Base-by-base conservation (phyloP, 1,140 invertebrate genomes). In the Trachymyrmex cornetzi region DNA sequence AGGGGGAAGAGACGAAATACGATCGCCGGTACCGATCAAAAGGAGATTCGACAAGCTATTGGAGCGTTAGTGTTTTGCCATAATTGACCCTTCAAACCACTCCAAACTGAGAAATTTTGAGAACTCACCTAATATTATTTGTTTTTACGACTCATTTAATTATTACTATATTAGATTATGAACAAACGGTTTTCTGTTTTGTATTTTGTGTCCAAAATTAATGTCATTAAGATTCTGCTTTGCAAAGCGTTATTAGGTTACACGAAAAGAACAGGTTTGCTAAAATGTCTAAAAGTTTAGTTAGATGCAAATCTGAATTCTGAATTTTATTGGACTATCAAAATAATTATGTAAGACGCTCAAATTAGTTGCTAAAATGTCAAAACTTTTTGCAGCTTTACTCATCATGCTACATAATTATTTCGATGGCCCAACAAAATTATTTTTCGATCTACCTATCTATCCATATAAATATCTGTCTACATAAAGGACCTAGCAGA, bases 1-100 rank as follows among this genome's bases (percentile, higher is more conserved):
- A 96, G 97, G 88, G 97, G 97, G 94, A 98, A 98, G 95, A 96
- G 98, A 96, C 96, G 98, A 94, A 98, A 98, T 94, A 98, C 98
- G 90, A 98, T 98, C 93, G 98, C 98, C 88, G 98, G 98, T 91
- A 98, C 97, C 88, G 97, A 98, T 96, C 97, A 98, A 92, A 98
- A 98, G 95, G 98, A 98, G 96, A 97, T 98, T 95, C 96, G 97
- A 95, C 97, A 97, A 95, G 97, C 97, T 93, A 96, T 97, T 88
- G 97, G 97, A 95, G 97, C 97, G 97, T 97, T 96, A 96, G 97
- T 97, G 9, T 19, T 9, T 44, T 67, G 34, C 9, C 3, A 75
- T 19, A 61, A 4, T 59, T 27, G 3, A 27, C 0, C 7, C 30
- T 48, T 63, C 22, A 53, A 38, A 38, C 7, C 34, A 38, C 64